Base-by-base conservation (phyloP, 2,797 vertebrate species). In the Mormyrus hasselquistii region DNA sequence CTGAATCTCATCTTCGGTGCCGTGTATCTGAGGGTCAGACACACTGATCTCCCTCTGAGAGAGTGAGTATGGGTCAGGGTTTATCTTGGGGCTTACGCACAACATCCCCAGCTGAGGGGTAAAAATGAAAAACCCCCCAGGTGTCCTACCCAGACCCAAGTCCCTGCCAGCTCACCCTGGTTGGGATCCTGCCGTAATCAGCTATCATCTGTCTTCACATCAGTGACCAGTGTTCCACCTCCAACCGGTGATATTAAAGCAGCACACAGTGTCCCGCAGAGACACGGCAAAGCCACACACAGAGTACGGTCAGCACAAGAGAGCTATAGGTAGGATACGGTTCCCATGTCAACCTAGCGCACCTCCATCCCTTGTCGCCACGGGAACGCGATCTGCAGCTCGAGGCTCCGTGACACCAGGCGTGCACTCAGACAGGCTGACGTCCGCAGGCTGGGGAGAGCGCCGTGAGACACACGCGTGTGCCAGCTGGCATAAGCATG, bases 401-500 rank as follows among this genome's bases (percentile, higher is more conserved):
- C 41, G 41, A 82, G 41, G 76, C 76, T 82, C 41, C 76, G n/a
- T 41, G 76, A 82, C 76, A 82, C 76, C 19, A 47, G 41, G 76
- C 76, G 38, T 47, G 76, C 41, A 82, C 76, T 82, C 76, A 44
- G 47, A 57, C 53, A 19, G 53, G 59, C 55, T 38, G 82, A 89
- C 57, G 57, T 83, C 88, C 84, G 76, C 76, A 79, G 29, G 29
- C 65, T 38, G 73, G 38, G 25, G 4, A 38, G 69, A n/a, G 49
- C 34, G 41, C 14, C 5, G 8, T 3, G 44, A 86, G 79, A 19
- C 55, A 52, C 44, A 57, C 44, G 7, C 2, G 62, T 86, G 55
- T 22, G 47, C 87, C 82, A 76, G 79, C 89, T 86, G 87, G 50
- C 83, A 34, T 86, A 38, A 50, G 34, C 22, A 44, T 52, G 49